These are phyloP conservation scores for Leptinotarsa texana DNA, from an alignment of 1,140 invertebrate genomes.

Conservation along the genomic window DNA sequence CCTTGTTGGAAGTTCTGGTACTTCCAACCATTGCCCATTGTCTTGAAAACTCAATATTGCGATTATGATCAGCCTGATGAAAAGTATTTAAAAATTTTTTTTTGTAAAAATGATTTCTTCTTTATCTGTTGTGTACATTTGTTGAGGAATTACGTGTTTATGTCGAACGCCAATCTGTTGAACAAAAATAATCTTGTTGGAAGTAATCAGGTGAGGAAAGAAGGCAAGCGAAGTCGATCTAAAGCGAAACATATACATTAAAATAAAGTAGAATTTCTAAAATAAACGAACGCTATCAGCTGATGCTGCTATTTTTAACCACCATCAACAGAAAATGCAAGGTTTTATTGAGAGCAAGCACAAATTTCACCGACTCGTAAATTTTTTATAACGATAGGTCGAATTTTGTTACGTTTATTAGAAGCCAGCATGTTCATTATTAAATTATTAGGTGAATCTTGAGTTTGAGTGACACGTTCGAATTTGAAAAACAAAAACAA, in stretches of 20 bases:
- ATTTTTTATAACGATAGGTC: background rate
- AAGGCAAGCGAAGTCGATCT: background rate
- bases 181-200: background rate
- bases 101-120: too few species aligned
- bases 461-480: too few species aligned
- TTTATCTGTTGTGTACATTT: too few species aligned
- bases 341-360: slow-evolving; percentile 10
- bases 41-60: too few species aligned
- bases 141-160: background rate
- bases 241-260: slow-evolving; percentile 5
- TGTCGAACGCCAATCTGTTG: background rate
- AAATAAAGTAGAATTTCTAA: slow-evolving; percentile 17
- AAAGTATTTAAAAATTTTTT: too few species aligned
- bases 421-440: background rate
- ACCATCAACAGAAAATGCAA: slow-evolving; percentile 7
- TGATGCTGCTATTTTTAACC: slow-evolving; percentile 15
- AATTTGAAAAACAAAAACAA: too few species aligned
- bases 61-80: too few species aligned
- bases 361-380: background rate
- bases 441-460: too few species aligned
- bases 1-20: too few species aligned
- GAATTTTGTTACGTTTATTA: background rate
- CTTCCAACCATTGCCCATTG: too few species aligned
- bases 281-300: slow-evolving; percentile 15
- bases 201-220: background rate